These are phyloP conservation scores for Lepus timidus DNA, from an alignment of 2,113 vertebrate genomes.

Conservation along the genomic window DNA sequence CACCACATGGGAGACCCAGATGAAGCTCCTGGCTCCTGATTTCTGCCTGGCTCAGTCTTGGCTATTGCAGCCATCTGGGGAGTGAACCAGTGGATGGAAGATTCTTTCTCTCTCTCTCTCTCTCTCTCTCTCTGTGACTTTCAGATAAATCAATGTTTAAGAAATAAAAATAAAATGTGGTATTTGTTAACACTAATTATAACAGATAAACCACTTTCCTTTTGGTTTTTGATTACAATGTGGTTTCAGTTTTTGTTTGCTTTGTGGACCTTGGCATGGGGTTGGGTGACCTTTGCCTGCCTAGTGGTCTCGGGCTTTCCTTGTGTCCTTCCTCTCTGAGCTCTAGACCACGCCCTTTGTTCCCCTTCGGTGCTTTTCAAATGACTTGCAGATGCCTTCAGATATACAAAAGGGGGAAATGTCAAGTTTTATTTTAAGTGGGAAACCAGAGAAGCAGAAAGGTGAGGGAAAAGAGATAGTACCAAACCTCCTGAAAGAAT, in stretches of 20 bases:
- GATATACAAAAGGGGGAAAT: background rate
- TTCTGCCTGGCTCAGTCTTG: no score
- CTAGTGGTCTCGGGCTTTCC: no score
- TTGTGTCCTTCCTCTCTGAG: background rate
- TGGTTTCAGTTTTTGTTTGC: background rate
- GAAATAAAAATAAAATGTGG: background rate
- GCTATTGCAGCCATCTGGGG: no score
- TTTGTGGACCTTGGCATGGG: background rate
- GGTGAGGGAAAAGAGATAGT: background rate
- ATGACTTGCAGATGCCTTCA: conserved; percentile 56
- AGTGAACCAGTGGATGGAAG: no score
- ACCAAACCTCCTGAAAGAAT: background rate
- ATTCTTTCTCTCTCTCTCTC: no score
- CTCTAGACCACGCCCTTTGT: background rate
- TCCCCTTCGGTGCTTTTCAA: background rate
- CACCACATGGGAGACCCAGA: no score
- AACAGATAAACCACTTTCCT: background rate
- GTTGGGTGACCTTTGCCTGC: background rate
- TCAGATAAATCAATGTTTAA: no score
- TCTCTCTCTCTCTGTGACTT: no score
- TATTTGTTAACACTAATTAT: background rate
- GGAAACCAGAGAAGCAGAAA: background rate
- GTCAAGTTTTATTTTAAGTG: background rate
- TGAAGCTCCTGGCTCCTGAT: no score
- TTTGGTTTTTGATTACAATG: background rate